phyloP scores from a whole-genome alignment of 1,140 invertebrate species.

The Anthonomus grandis region DNA sequence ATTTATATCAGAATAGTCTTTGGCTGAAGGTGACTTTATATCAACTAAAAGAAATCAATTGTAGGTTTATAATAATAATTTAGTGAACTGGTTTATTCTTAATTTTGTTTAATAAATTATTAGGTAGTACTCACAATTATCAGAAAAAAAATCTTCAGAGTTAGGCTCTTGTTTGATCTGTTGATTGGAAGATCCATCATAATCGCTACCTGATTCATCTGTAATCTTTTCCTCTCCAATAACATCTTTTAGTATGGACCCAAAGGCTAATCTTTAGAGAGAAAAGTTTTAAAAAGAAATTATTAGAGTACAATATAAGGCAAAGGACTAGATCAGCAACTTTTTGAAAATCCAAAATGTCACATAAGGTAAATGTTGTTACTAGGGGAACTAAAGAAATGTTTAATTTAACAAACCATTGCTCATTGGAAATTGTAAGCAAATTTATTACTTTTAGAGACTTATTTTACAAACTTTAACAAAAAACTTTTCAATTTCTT shows the following conservation, averaged over 20 bases:
- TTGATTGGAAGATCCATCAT: constrained; percentile 31
- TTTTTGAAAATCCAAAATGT: too few relatives aligned
- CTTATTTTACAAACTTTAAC: too few relatives aligned
- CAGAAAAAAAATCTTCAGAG: constrained; percentile 7
- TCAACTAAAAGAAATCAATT: constrained; percentile 41
- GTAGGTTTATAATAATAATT: neutral
- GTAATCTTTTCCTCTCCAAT: constrained; percentile 52
- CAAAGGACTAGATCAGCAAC: too few relatives aligned
- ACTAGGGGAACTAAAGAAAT: too few relatives aligned
- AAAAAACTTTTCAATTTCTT: too few relatives aligned
- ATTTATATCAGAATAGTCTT: constrained; percentile 91
- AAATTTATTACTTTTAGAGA: too few relatives aligned
- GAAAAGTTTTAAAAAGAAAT: neutral
- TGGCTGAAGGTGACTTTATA: constrained; percentile 70
- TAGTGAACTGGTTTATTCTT: too few relatives aligned
- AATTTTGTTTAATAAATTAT: too few relatives aligned
- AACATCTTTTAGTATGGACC: constrained; percentile 78
- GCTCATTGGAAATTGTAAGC: too few relatives aligned
- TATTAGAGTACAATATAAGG: too few relatives aligned
- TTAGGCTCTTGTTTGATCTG: constrained; percentile 32
- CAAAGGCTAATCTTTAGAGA: constrained; percentile 65
- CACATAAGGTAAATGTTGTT: too few relatives aligned
- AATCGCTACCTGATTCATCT: constrained; percentile 42
- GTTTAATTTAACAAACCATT: too few relatives aligned
- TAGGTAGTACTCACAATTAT: constrained; percentile 10